Evolutionary conservation across 2,888 invertebrate genomes (phyloP).

Genomic region (Idaea dimidiata): DNA sequence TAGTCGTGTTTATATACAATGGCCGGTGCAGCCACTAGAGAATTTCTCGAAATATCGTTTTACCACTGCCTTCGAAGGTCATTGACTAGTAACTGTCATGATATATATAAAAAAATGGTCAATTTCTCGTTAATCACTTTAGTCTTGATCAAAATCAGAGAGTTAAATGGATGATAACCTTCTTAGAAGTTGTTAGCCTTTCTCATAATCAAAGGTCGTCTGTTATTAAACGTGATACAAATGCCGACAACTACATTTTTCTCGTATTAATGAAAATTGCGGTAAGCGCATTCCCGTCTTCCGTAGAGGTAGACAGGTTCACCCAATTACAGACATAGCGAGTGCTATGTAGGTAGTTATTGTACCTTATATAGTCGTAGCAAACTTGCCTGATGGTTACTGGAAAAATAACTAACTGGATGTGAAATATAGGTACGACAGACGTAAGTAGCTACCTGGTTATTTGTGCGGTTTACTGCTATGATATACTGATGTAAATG

Average conservation of each 20-base stretch:
- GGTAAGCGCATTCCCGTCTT: slow-evolving; percentile 36
- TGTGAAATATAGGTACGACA: too few relatives aligned
- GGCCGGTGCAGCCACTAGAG: too few relatives aligned
- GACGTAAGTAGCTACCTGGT: too few relatives aligned
- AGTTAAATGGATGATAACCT: neutral
- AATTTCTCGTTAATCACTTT: too few relatives aligned
- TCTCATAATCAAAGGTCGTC: slow-evolving; percentile 25
- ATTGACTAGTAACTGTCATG: too few relatives aligned
- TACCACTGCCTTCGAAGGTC: too few relatives aligned
- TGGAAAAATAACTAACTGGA: neutral
- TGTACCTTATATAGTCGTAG: neutral
- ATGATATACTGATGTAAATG: too few relatives aligned
- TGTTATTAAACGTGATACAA: slow-evolving; percentile 35
- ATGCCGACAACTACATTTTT: slow-evolving; percentile 58
- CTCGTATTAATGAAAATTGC: slow-evolving; percentile 74
- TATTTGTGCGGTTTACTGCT: too few relatives aligned
- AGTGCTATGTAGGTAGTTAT: neutral
- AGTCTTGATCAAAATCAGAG: neutral
- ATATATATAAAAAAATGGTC: too few relatives aligned
- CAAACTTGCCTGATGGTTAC: neutral
- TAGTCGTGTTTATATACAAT: too few relatives aligned
- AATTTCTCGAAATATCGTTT: too few relatives aligned
- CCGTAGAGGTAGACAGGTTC: slow-evolving; percentile 55
- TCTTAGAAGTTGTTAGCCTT: slow-evolving; percentile 5
- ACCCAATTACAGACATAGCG: slow-evolving; percentile 47